Evolutionary conservation across 2,888 invertebrate genomes (phyloP).

Genomic region (Conus canariensis): DNA sequence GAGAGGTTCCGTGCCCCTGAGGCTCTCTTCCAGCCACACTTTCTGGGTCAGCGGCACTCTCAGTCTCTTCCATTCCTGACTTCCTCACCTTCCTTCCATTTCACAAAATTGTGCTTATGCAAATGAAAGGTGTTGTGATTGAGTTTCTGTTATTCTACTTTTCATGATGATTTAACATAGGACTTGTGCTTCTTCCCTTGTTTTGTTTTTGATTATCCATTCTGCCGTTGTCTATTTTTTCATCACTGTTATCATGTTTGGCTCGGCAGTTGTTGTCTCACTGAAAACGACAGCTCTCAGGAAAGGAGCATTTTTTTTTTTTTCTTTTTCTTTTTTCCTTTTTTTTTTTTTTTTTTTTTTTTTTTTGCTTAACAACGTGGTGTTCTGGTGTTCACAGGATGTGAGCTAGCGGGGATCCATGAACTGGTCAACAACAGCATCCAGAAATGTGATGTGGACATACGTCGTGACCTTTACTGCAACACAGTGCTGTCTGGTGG

Average conservation of each 20-base stretch:
- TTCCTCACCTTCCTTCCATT: too few relatives aligned
- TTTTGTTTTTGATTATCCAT: neutral
- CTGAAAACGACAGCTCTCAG: too few relatives aligned
- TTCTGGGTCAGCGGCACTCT: neutral
- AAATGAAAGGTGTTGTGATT: neutral
- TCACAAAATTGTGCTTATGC: too few relatives aligned
- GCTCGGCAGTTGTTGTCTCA: too few relatives aligned
- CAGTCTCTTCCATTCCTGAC: neutral
- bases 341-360: too few relatives aligned
- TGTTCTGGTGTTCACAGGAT: conserved; percentile 52
- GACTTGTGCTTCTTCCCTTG: neutral
- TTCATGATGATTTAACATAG: neutral
- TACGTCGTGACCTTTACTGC: conserved; percentile 70
- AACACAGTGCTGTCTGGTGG: conserved; percentile 89
- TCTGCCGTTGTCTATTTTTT: too few relatives aligned
- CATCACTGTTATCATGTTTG: too few relatives aligned
- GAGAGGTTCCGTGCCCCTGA: conserved; percentile 68
- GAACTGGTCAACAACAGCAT: conserved; percentile 73
- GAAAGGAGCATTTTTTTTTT: too few relatives aligned
- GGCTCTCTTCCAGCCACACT: conserved; percentile 60
- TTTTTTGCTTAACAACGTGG: too few relatives aligned
- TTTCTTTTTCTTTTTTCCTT: too few relatives aligned
- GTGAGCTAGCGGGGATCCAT: conserved; percentile 70
- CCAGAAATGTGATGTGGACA: conserved; percentile 73
- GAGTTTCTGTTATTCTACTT: neutral